Percentiles rank a stretch among this genome's conserved stretches.
Conservation (phyloP, 2,797 vertebrate species). For the Eulemur mongoz region DNA sequence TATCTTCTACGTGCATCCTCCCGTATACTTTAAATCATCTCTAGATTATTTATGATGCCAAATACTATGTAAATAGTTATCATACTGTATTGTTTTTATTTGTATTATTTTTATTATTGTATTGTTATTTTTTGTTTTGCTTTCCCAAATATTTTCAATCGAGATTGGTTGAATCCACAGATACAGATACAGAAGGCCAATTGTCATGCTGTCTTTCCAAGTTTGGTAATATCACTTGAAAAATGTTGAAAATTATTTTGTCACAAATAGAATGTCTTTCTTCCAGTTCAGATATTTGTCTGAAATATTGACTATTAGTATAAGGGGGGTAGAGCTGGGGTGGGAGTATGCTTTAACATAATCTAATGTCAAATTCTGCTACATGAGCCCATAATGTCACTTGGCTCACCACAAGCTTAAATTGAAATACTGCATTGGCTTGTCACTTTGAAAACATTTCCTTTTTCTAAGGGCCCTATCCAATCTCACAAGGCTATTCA, state of each 20-base stretch:
- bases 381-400: background rate
- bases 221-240: conserved; percentile 30
- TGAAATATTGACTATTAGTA: conserved; percentile 23
- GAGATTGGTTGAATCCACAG: background rate
- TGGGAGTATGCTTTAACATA: background rate
- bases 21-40: background rate
- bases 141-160: background rate
- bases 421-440: conserved; percentile 56
- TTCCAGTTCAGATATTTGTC: conserved; percentile 48
- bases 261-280: conserved; percentile 8
- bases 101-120: background rate
- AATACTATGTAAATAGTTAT: background rate
- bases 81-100: background rate
- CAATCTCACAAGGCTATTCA: conserved; percentile 72
- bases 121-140: background rate
- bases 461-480: conserved; percentile 50
- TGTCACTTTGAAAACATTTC: conserved; percentile 65
- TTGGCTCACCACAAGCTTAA: conserved; percentile 41
- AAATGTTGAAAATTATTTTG: conserved; percentile 53
- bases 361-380: conserved; percentile 38
- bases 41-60: background rate
- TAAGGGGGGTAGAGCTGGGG: background rate
- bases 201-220: background rate
- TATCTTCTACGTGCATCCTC: background rate
- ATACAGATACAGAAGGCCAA: background rate